Percentiles rank a stretch among this genome's conserved stretches.
phyloP scores from a whole-genome alignment of 2,888 invertebrate species.

The Pterobdella sp. region DNA sequence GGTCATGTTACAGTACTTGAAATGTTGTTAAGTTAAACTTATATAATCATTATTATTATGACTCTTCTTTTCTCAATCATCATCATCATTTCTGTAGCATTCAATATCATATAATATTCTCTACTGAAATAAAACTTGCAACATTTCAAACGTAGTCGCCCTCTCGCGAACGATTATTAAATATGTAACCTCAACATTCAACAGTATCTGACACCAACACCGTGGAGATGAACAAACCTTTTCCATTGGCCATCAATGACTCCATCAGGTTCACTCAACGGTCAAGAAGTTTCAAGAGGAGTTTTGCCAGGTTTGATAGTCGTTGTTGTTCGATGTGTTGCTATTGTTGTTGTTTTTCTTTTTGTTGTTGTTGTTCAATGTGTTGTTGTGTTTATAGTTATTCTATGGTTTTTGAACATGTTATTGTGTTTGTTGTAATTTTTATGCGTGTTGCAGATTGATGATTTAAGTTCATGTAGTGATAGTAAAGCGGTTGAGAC shows the following conservation, averaged over 20 bases:
- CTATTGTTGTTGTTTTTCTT: neutral
- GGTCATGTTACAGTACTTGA: neutral
- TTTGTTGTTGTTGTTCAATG: neutral
- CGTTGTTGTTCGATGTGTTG: neutral
- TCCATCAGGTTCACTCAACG: slow-evolving; percentile 33
- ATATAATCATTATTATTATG: neutral
- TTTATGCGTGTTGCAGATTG: too few relatives aligned
- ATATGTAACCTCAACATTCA: neutral
- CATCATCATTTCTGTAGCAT: neutral
- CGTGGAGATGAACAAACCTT: neutral
- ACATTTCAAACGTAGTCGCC: neutral
- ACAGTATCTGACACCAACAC: neutral
- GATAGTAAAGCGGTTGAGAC: too few relatives aligned
- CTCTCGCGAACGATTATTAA: neutral
- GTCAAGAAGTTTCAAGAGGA: slow-evolving; percentile 32
- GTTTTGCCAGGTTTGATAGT: neutral
- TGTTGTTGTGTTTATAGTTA: neutral
- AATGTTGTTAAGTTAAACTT: neutral
- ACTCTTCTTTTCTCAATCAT: neutral
- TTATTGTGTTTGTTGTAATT: neutral
- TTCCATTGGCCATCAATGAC: slow-evolving; percentile 17
- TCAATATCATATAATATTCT: neutral
- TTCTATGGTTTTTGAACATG: neutral
- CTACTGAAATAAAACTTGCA: neutral
- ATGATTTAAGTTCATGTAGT: too few relatives aligned